phyloP scores from a whole-genome alignment of 2,797 vertebrate genomes.

The Phoebastria nigripes region DNA sequence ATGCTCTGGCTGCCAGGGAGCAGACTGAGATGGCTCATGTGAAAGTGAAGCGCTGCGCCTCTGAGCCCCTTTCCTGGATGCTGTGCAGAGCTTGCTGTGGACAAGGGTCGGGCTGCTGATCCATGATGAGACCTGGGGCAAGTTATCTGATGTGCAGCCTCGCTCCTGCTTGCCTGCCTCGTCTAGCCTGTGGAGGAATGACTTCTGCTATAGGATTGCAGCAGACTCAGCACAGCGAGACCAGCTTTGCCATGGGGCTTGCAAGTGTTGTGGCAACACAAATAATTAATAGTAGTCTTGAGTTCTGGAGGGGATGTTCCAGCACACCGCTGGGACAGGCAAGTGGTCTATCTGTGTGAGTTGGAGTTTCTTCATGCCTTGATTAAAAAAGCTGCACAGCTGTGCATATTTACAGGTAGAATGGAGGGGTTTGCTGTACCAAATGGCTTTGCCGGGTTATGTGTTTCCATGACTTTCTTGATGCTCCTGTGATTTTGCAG shows the following conservation, averaged over 20 bases:
- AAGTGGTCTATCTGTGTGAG: fast-evolving
- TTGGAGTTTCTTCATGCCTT: background rate
- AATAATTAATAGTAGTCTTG: fast-evolving
- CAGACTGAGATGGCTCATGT: fast-evolving
- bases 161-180: background rate
- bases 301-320: background rate
- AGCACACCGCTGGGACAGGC: background rate
- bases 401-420: background rate
- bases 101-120: background rate
- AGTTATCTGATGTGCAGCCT: background rate
- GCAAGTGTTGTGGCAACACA: background rate
- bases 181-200: background rate
- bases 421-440: background rate
- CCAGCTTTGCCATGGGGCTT: background rate
- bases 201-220: fast-evolving
- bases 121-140: fast-evolving
- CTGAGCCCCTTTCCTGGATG: background rate
- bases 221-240: background rate
- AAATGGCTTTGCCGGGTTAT: background rate
- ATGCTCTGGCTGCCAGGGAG: background rate
- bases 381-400: background rate
- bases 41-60: fast-evolving
- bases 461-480: background rate
- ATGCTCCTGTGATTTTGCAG: background rate
- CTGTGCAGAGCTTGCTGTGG: background rate